Evolutionary conservation across 2,797 vertebrate species (phyloP), one percentile per base, ranked within the genome.

Genomic region (Melanotaenia parkinsoni): DNA sequence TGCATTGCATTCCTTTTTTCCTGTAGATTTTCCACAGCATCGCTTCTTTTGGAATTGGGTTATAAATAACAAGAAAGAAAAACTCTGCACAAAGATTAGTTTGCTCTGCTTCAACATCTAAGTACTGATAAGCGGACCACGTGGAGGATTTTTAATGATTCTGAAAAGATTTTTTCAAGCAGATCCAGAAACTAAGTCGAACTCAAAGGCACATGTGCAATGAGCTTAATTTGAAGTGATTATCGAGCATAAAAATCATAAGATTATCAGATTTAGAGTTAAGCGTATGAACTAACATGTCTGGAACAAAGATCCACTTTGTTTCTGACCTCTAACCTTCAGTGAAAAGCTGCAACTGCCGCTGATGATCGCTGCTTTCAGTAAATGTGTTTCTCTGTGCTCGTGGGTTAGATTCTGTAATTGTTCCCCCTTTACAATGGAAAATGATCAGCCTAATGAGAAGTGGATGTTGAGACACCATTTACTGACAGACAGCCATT

Each of bases 391-490:
- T 54, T n/a, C 63, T 74, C 45, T 60, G 62, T 35, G 58, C 43
- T 61, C 57, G 57, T 22, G 28, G 67, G 16, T 28, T 73, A 60
- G 64, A 61, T 61, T 71, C 47, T 72, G 26, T 53, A 45, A 63
- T 58, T 73, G 32, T 22, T 28, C 43, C 24, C 20, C 50, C 43
- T 20, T 47, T 7, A 62, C 37, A 77, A 24, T 74, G 72, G 72
- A 80, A 87, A 83, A 56, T 20, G 47, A 67, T 38, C 33, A 82
- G 80, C 82, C 50, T 73, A 87, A 88, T 75, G 80, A 74, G 70
- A 85, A 72, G 76, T 84, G 84, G 77, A 88, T 85, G 88, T 87
- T 77, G 66, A 85, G 82, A 82, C 67, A 30, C 67, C 63, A 14
- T 38, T 53, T 1, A 50, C 61, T 85, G 89, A 92, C 83, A 73